A percentile compares a stretch with the other conserved stretches of the same genome.
phyloP scores from a whole-genome alignment of 1,140 invertebrate genomes.

The Eueides isabella region DNA sequence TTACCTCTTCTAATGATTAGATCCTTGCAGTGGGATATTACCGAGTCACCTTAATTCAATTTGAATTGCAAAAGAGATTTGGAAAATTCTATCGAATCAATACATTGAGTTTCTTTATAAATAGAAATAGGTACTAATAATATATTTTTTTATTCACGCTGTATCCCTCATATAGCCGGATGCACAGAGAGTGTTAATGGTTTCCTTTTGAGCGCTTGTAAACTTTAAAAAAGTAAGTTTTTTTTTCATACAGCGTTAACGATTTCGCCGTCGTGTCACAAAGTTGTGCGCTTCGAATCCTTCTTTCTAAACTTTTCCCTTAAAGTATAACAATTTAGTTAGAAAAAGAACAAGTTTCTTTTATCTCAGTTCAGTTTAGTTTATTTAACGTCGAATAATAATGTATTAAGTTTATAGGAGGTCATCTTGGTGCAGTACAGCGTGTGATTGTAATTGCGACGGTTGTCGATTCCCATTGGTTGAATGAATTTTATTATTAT shows the following conservation, averaged over 20 bases:
- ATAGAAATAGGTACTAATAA: background rate
- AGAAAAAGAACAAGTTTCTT: background rate
- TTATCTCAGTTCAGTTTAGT: conserved; percentile 1
- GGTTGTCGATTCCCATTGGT: too few species aligned
- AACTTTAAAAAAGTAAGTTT: background rate
- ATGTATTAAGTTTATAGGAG: background rate
- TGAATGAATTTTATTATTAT: too few species aligned
- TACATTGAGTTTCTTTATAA: background rate
- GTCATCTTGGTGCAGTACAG: too few species aligned
- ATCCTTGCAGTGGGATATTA: background rate
- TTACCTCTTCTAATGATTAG: background rate
- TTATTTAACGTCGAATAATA: background rate
- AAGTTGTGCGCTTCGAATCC: background rate
- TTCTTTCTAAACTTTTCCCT: background rate
- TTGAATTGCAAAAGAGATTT: background rate
- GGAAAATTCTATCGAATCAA: background rate
- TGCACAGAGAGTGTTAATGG: background rate
- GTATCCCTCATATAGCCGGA: too few species aligned
- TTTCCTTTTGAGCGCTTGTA: background rate
- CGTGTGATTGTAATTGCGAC: too few species aligned
- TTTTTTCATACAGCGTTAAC: background rate
- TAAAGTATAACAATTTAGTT: conserved; percentile 4
- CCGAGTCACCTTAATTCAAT: background rate
- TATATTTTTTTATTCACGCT: too few species aligned
- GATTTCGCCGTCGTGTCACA: background rate